Conservation (phyloP, 2,888 invertebrate genomes). For the Terebella lapidaria region DNA sequence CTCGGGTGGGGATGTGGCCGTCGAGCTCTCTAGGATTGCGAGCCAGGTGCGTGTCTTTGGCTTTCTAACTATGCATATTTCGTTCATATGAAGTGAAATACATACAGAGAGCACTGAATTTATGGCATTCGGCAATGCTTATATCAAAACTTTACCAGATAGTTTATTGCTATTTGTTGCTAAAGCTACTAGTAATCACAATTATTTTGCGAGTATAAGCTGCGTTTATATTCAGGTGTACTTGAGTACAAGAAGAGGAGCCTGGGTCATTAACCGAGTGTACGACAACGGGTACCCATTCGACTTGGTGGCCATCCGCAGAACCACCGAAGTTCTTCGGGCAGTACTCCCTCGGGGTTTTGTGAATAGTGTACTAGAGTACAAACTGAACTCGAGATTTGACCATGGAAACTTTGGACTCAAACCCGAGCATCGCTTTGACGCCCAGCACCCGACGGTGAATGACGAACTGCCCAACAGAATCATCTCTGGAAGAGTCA, state of each 20-base stretch:
- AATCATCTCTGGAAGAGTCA: slow-evolving; percentile 46
- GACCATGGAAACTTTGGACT: slow-evolving; percentile 51
- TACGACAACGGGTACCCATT: slow-evolving; percentile 35
- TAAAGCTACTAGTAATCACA: no score
- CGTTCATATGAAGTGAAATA: no score
- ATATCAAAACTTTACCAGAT: no score
- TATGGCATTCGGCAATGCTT: no score
- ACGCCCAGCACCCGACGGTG: slow-evolving; percentile 46
- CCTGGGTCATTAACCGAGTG: slow-evolving; percentile 53
- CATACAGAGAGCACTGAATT: no score
- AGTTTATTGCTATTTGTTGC: no score
- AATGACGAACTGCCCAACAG: slow-evolving; percentile 54
- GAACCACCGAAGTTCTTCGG: not conserved
- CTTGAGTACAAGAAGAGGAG: slow-evolving; percentile 53
- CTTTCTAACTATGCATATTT: no score
- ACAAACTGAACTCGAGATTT: slow-evolving; percentile 37
- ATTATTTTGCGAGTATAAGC: no score
- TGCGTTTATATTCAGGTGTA: slow-evolving; percentile 53
- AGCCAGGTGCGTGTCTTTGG: not conserved
- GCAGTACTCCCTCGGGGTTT: not conserved
- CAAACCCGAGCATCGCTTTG: slow-evolving; percentile 35
- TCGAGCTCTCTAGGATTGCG: slow-evolving; percentile 42
- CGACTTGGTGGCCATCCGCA: slow-evolving; percentile 29
- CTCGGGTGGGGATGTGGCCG: slow-evolving; percentile 55
- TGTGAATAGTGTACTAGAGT: slow-evolving; percentile 4